Conservation (phyloP, 2,888 invertebrate species). For the Diarsia rubi region DNA sequence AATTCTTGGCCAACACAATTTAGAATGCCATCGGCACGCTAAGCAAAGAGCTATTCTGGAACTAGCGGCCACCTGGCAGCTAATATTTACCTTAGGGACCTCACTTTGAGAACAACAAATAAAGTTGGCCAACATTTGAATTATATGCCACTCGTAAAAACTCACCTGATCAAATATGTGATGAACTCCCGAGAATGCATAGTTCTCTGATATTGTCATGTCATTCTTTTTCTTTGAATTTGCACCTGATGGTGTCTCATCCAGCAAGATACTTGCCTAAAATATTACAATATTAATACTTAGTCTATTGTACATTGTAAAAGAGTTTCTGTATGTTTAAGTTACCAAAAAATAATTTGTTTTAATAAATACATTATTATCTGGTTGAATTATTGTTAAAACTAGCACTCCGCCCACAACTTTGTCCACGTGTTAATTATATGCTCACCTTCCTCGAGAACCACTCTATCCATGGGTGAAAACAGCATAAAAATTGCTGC, state of each 20-base stretch:
- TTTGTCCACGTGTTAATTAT: too few relatives aligned
- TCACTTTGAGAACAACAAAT: background rate
- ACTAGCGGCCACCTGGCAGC: too few relatives aligned
- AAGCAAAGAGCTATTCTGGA: too few relatives aligned
- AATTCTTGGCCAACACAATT: too few relatives aligned
- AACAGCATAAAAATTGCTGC: too few relatives aligned
- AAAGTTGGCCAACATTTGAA: background rate
- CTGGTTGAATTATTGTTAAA: background rate
- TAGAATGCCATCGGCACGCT: too few relatives aligned
- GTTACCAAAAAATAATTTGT: background rate
- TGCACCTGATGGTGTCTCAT: slow-evolving; percentile 76
- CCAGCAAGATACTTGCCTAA: slow-evolving; percentile 82
- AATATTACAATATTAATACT: slow-evolving; percentile 49
- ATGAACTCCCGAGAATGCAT: slow-evolving; percentile 96
- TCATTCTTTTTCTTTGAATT: slow-evolving; percentile 84
- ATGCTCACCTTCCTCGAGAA: too few relatives aligned
- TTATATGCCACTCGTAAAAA: background rate
- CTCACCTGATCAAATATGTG: slow-evolving; percentile 96
- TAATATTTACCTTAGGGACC: too few relatives aligned
- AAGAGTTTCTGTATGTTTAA: background rate
- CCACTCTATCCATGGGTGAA: too few relatives aligned
- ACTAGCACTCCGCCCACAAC: background rate
- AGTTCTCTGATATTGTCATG: slow-evolving; percentile 94
- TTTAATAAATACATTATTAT: background rate
- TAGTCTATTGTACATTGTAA: background rate